Conservation (phyloP, 2,113 vertebrate genomes). For the Ursus arctos region DNA sequence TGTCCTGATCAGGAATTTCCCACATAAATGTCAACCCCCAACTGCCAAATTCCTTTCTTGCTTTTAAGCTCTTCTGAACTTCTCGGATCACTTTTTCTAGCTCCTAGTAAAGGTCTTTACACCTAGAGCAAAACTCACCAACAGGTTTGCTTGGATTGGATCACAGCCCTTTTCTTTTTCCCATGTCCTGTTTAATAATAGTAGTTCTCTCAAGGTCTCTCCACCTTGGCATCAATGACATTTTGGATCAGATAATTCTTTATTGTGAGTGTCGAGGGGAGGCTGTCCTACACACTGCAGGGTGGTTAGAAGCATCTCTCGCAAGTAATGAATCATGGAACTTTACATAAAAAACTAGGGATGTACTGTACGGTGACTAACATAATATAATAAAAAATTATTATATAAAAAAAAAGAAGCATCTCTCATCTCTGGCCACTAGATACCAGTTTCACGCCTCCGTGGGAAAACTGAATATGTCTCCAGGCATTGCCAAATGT, state of each 20-base stretch:
- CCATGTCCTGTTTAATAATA: background rate
- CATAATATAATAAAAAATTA: too few relatives aligned
- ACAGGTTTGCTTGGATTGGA: background rate
- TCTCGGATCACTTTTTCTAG: background rate
- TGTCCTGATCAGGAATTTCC: slow-evolving; percentile 5
- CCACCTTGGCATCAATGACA: background rate
- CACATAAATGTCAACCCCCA: background rate
- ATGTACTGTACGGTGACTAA: too few relatives aligned
- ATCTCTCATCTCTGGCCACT: background rate
- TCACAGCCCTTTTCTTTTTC: background rate
- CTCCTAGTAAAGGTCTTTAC: background rate
- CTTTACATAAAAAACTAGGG: too few relatives aligned
- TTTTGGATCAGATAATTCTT: background rate
- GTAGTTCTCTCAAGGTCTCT: background rate
- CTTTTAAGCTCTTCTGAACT: slow-evolving; percentile 22
- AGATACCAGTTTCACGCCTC: background rate
- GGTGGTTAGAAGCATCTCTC: background rate
- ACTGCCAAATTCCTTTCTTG: slow-evolving; percentile 5
- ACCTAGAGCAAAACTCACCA: background rate
- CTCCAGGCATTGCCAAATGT: background rate
- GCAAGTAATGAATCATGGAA: too few relatives aligned
- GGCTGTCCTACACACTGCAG: background rate
- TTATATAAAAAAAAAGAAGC: background rate
- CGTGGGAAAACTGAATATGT: background rate
- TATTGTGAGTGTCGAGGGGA: background rate